Conservation (phyloP, 2,113 vertebrate species). For the Lagenorhynchus albirostris region DNA sequence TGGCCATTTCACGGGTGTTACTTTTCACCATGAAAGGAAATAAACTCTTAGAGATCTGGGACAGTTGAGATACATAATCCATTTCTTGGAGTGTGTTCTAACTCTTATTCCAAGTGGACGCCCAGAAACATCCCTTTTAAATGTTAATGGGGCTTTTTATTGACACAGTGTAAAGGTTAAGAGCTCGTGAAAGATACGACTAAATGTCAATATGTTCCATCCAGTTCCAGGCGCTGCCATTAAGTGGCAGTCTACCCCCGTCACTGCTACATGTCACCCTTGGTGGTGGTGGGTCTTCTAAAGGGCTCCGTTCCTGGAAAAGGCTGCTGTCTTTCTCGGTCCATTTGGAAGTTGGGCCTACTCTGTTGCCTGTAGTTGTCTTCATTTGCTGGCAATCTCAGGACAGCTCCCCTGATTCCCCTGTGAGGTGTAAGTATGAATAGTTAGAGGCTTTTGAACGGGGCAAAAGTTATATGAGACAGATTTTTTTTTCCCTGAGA, state of each 20-base stretch:
- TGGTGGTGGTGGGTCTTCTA: background rate
- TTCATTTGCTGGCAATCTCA: background rate
- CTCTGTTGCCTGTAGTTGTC: background rate
- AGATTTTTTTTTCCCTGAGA: background rate
- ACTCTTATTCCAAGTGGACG: slow-evolving; percentile 58
- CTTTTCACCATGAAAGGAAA: background rate
- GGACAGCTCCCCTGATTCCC: background rate
- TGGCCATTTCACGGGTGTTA: background rate
- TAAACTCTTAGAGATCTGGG: background rate
- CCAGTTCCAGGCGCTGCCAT: slow-evolving; percentile 41
- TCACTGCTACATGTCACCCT: slow-evolving; percentile 11
- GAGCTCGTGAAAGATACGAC: slow-evolving; percentile 68
- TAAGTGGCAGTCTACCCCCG: slow-evolving; percentile 74
- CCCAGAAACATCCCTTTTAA: slow-evolving; percentile 69
- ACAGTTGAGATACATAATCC: background rate
- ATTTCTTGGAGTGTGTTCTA: slow-evolving; percentile 51
- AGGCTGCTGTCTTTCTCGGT: background rate
- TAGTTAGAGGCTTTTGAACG: background rate
- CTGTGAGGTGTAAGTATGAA: background rate
- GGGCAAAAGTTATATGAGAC: background rate
- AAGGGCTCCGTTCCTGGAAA: background rate
- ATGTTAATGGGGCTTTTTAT: slow-evolving; percentile 78
- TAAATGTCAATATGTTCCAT: slow-evolving; percentile 44
- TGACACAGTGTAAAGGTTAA: slow-evolving; percentile 72
- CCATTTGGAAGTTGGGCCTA: background rate